These are phyloP conservation scores for Anhinga rufa DNA, from an alignment of 2,113 vertebrate species.

Conservation along the genomic window DNA sequence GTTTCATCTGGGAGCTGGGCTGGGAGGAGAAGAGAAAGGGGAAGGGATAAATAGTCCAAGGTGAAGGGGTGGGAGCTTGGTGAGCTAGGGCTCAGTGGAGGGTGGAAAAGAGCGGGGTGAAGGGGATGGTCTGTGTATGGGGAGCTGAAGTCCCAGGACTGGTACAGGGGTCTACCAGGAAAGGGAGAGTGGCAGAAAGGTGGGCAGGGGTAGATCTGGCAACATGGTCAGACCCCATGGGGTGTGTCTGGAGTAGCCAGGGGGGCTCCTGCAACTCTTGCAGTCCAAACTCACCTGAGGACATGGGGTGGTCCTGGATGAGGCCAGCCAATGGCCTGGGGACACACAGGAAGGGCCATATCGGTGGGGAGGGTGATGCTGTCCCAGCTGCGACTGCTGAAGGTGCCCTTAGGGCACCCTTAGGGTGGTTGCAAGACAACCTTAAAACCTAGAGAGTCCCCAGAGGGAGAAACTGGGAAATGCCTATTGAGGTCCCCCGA, in stretches of 20 bases:
- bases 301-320: neutral
- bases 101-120: neutral
- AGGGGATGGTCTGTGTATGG: accelerated
- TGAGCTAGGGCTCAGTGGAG: neutral
- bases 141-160: neutral
- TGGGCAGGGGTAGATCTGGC: neutral
- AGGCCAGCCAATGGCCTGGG: too few species aligned
- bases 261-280: neutral
- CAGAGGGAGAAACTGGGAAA: neutral
- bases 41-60: neutral
- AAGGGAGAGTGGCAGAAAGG: neutral
- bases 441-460: neutral
- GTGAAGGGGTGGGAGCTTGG: neutral
- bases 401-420: neutral
- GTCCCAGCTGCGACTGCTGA: neutral
- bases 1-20: neutral
- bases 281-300: neutral
- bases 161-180: neutral
- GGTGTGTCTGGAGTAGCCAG: neutral
- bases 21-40: neutral
- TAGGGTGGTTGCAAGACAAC: neutral
- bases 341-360: neutral
- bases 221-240: neutral
- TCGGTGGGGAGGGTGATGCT: neutral
- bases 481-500: neutral